Evolutionary conservation across 2,113 vertebrate genomes (phyloP).

Genomic region (Vulpes lagopus): DNA sequence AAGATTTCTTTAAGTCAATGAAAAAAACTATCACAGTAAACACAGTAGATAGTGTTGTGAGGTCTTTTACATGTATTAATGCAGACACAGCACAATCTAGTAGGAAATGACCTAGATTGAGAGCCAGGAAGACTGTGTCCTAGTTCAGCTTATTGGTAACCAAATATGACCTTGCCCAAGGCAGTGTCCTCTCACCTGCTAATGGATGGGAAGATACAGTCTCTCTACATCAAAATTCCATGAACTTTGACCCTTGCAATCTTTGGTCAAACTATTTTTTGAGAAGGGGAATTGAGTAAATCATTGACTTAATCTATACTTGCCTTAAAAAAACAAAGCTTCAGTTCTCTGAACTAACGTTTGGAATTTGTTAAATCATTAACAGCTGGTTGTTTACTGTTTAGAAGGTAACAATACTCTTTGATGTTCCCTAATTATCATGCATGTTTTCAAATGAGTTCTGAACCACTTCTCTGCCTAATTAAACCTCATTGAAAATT

Average conservation of each 20-base stretch:
- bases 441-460: constrained; percentile 80
- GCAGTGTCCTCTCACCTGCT: neutral
- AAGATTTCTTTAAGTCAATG: neutral
- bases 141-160: neutral
- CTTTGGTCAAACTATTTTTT: constrained; percentile 30
- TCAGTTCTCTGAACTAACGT: constrained; percentile 72
- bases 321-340: constrained; percentile 76
- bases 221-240: neutral
- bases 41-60: neutral
- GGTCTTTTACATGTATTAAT: neutral
- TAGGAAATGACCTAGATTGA: neutral
- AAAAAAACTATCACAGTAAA: neutral
- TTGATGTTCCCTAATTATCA: constrained; percentile 80
- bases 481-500: constrained; percentile 79
- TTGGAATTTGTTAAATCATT: constrained; percentile 88
- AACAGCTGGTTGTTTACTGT: constrained; percentile 75
- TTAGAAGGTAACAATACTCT: constrained; percentile 78
- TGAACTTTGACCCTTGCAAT: constrained; percentile 52
- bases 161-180: neutral
- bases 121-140: neutral
- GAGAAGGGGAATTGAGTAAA: constrained; percentile 70
- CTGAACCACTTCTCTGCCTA: constrained; percentile 75
- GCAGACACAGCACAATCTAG: neutral
- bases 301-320: constrained; percentile 81
- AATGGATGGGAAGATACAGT: neutral